Conservation (phyloP, 1,140 invertebrate species). For the Hylaeus volcanicus region DNA sequence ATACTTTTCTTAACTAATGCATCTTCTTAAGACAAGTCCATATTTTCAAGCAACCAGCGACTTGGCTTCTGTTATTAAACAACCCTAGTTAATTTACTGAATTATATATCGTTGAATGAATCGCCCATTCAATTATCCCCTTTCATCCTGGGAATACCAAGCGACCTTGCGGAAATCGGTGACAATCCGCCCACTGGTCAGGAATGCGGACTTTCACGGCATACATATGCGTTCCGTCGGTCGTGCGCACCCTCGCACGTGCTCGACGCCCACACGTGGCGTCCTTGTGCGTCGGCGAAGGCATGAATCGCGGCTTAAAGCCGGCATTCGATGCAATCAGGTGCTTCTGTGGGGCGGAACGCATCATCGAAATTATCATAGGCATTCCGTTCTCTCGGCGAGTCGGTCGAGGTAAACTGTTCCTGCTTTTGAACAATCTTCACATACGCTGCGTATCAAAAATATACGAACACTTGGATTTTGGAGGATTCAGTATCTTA, state of each 20-base stretch:
- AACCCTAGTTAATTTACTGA: not conserved
- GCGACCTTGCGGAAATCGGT: conserved; percentile 48
- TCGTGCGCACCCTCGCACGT: conserved; percentile 11
- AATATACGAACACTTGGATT: too few relatives aligned
- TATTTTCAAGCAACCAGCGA: too few relatives aligned
- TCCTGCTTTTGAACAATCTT: too few relatives aligned
- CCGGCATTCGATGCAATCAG: not conserved
- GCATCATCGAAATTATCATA: conserved; percentile 52
- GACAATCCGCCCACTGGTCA: conserved; percentile 28
- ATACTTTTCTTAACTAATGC: too few relatives aligned
- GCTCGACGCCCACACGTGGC: conserved; percentile 12
- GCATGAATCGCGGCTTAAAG: not conserved
- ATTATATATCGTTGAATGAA: not conserved
- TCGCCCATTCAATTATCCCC: not conserved
- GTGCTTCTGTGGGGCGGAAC: conserved; percentile 11
- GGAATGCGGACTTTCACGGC: conserved; percentile 59
- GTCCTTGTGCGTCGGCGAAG: not conserved
- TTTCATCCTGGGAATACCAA: conserved; percentile 31
- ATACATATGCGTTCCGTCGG: conserved; percentile 15
- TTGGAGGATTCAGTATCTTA: too few relatives aligned
- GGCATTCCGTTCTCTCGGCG: conserved; percentile 7
- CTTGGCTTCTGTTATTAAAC: not conserved
- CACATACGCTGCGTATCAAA: too few relatives aligned
- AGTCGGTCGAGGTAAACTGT: not conserved
- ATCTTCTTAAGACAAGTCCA: too few relatives aligned